Percentiles rank a stretch among this genome's conserved stretches.
These are phyloP conservation scores for Tapirus indicus DNA, from an alignment of 2,797 vertebrate genomes.

Conservation along the genomic window DNA sequence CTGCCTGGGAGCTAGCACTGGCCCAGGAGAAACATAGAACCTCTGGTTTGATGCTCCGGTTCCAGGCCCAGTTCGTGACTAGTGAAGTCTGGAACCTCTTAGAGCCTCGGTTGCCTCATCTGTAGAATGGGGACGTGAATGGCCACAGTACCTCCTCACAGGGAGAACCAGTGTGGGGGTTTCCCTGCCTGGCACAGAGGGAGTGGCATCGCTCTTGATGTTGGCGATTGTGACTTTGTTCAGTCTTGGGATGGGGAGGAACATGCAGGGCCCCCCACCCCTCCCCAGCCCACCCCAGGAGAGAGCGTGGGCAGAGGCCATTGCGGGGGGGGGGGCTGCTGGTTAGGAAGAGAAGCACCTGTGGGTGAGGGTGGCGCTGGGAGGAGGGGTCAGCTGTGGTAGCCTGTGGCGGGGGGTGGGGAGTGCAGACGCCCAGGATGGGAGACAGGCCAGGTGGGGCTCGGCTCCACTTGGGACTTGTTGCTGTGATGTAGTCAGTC, in stretches of 20 bases:
- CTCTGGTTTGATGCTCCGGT: background rate
- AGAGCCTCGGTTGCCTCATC: fast-evolving
- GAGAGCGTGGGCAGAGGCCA: background rate
- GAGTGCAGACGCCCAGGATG: background rate
- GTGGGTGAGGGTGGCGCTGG: background rate
- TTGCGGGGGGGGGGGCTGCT: fast-evolving
- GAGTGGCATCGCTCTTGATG: fast-evolving
- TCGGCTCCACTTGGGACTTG: background rate
- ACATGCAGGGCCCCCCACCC: fast-evolving
- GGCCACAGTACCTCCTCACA: fast-evolving
- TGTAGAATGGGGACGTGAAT: background rate
- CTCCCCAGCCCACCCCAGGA: fast-evolving
- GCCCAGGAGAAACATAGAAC: background rate
- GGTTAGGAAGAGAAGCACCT: background rate
- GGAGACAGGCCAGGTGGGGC: background rate
- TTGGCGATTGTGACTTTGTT: background rate
- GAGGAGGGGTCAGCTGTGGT: background rate
- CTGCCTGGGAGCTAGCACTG: background rate
- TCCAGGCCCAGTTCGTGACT: background rate
- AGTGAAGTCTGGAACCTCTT: fast-evolving
- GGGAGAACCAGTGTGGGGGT: background rate
- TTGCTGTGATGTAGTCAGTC: background rate
- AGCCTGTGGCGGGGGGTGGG: background rate
- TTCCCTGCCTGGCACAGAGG: fast-evolving
- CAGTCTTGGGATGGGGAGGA: background rate